Percentiles rank a stretch among this genome's conserved stretches.
phyloP scores from a whole-genome alignment of 2,888 invertebrate species.

The Pasiphila rectangulata region DNA sequence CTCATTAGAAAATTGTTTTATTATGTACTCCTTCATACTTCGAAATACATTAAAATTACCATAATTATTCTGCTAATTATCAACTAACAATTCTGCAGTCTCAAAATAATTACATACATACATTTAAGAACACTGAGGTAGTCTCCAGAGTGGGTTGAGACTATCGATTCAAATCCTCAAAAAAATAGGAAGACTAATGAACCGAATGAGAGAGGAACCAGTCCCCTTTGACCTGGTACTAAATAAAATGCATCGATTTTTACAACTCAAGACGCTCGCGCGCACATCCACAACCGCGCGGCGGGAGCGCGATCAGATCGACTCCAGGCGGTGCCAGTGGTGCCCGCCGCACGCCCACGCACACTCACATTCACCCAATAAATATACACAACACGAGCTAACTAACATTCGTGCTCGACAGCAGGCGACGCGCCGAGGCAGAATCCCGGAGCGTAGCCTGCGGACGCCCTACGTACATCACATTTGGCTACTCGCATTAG shows the following conservation, averaged over 20 bases:
- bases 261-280: constrained; percentile 44
- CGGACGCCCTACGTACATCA: constrained; percentile 51
- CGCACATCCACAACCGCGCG: constrained; percentile 37
- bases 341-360: constrained; percentile 50
- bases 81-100: constrained; percentile 79
- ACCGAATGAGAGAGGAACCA: constrained; percentile 46
- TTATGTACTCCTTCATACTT: constrained; percentile 72
- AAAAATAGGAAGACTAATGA: constrained; percentile 39
- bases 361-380: constrained; percentile 53
- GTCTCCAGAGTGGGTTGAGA: constrained; percentile 60
- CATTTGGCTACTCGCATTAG: constrained; percentile 69
- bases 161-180: constrained; percentile 44
- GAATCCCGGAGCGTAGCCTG: constrained; percentile 7
- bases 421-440: constrained; percentile 32
- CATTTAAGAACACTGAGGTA: constrained; percentile 68
- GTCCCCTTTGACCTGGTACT: constrained; percentile 55
- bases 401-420: constrained; percentile 54
- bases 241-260: constrained; percentile 74
- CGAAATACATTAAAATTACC: constrained; percentile 68
- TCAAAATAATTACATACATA: constrained; percentile 76
- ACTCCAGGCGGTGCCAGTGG: constrained; percentile 36
- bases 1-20: constrained; percentile 72
- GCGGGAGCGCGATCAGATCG: constrained; percentile 50
- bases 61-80: constrained; percentile 75
- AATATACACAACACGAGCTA: constrained; percentile 74